Evolutionary conservation across 2,888 invertebrate genomes (phyloP).

Genomic region (Himalopsyche japonica): DNA sequence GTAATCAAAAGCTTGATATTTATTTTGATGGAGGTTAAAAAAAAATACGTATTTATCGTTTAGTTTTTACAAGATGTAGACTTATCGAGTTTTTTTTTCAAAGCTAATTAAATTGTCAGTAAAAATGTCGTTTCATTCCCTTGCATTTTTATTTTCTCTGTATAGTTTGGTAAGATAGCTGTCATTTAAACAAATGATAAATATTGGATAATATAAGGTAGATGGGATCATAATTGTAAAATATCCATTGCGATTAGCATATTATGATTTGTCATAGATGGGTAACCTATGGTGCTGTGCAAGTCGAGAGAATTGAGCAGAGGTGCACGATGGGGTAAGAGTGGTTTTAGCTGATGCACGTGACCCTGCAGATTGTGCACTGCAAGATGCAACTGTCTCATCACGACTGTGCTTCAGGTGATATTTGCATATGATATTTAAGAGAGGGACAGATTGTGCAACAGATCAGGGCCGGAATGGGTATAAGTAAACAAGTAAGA

Average conservation of each 20-base stretch:
- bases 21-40: too few species aligned
- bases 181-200: too few species aligned
- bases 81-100: too few species aligned
- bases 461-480: not conserved
- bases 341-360: not conserved
- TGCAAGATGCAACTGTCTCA: constrained; percentile 2
- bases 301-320: not conserved
- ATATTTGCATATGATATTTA: constrained; percentile 17
- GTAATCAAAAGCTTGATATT: too few species aligned
- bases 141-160: too few species aligned
- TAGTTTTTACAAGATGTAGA: too few species aligned
- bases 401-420: not conserved
- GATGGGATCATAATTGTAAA: not conserved
- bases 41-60: too few species aligned
- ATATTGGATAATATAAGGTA: too few species aligned
- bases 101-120: too few species aligned
- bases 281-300: not conserved
- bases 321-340: not conserved
- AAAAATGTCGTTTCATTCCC: too few species aligned
- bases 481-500: too few species aligned
- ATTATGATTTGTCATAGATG: not conserved
- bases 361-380: not conserved
- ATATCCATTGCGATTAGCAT: not conserved
- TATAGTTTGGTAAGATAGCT: too few species aligned
- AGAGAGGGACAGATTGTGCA: not conserved